Base-by-base conservation (phyloP, 2,888 invertebrate genomes). In the Himalopsyche tibetana region DNA sequence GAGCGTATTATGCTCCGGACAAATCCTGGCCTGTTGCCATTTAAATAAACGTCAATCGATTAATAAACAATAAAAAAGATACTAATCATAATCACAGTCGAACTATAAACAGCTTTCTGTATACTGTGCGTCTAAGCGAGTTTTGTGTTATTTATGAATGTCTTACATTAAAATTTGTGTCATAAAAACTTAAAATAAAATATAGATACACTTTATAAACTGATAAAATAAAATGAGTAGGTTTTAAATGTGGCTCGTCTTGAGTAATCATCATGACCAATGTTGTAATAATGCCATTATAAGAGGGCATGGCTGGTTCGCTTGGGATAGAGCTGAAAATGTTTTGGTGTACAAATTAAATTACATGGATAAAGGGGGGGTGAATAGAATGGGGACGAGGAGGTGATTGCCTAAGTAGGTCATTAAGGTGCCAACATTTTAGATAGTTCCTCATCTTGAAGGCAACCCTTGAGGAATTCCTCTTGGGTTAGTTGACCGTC, bases 401-500 rank as follows among this genome's bases (percentile, higher is more conserved):
- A 45, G 81, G 80, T 63, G 81, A 79, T 79, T 82, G 69, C 79
- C 42, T 83, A 84, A 87, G 36, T 74, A 74, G 55, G 82, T 79
- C 92, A 94, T 96, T 97, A 97, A 93, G 98, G 98, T 90, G 98
- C 97, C 91, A 98, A 94, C 98, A 98, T 98, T 93, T 98, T 98
- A 88, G 97, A 98, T 89, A 98, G 94, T 92, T 98, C 98, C 92
- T 98, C 98, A 91, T 99, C 99, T 92, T 98, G 98, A 91, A 99
- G 96, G 92, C 99, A 99, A 87, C 99, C 99, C 92, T 99, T 98
- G 89, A 99, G 95, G 93, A 99, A 99, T 94, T 99, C 99, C 89
- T 99, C 98, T 93, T 99, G 98, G 89, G 98, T 98, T 91, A 99
- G 95, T 92, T 99, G 98, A 88, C 99, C 99, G 92, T 99, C 99